Evolutionary conservation across 2,888 invertebrate genomes (phyloP).

Genomic region (Chloroclystis v-ata): DNA sequence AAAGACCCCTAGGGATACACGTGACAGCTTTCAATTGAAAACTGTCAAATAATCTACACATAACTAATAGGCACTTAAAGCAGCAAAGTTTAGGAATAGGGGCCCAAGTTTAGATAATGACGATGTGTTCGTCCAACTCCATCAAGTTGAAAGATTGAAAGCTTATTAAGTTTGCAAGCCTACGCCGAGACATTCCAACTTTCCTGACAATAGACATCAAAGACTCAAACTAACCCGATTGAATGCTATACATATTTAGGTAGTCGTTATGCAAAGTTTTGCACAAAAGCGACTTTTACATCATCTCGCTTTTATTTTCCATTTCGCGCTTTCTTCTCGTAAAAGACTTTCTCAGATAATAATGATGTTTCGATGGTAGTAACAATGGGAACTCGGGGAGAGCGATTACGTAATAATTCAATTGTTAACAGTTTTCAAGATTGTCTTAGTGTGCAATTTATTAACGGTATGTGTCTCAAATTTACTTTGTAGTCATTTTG

Average conservation of each 20-base stretch:
- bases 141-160: constrained; percentile 22
- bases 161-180: constrained; percentile 21
- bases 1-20: not conserved
- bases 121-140: constrained; percentile 1
- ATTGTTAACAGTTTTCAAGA: constrained; percentile 47
- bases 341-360: constrained; percentile 56
- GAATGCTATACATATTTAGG: constrained; percentile 35
- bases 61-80: not conserved
- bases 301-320: constrained; percentile 33
- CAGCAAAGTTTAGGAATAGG: not conserved
- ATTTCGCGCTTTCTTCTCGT: constrained; percentile 56
- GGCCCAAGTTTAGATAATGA: not conserved
- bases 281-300: constrained; percentile 44
- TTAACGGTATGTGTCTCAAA: constrained; percentile 31
- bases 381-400: constrained; percentile 47
- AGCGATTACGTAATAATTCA: constrained; percentile 54
- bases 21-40: not conserved
- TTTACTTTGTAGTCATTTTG: too few species aligned
- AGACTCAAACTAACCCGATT: constrained; percentile 29
- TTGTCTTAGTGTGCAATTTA: constrained; percentile 32
- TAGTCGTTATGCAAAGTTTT: constrained; percentile 22
- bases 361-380: constrained; percentile 52
- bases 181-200: constrained; percentile 31
- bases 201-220: constrained; percentile 32
- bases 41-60: not conserved